Evolutionary conservation across 1,140 invertebrate genomes (phyloP).

Genomic region (Drosophila orena): DNA sequence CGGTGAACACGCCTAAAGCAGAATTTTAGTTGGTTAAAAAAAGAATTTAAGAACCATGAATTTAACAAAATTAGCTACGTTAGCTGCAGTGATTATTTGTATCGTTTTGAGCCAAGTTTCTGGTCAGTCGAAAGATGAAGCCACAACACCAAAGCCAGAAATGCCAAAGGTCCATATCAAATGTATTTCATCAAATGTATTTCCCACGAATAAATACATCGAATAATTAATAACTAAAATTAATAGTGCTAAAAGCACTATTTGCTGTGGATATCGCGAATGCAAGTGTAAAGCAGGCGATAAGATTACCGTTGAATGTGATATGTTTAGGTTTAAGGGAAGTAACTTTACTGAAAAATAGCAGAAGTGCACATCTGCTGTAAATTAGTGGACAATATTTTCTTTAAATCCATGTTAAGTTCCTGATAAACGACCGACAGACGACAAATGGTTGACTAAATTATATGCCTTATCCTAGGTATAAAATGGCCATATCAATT

Average conservation of each 20-base stretch:
- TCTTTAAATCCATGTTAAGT: no score
- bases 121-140: conserved; percentile 2
- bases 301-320: conserved; percentile 8
- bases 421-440: neutral
- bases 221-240: neutral
- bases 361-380: neutral
- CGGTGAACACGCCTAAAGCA: conserved; percentile 21
- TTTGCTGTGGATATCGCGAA: neutral
- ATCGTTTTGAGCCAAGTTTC: neutral
- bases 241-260: no score
- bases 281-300: conserved; percentile 4
- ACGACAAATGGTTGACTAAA: neutral
- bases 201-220: neutral
- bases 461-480: no score
- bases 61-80: neutral
- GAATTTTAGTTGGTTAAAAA: neutral
- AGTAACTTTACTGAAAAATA: neutral
- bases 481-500: neutral
- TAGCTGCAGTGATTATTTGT: conserved; percentile 7
- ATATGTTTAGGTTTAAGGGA: neutral
- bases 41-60: conserved; percentile 10
- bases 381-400: no score
- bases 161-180: conserved; percentile 12
- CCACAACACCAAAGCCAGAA: neutral
- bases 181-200: neutral